Conservation (phyloP, 2,113 vertebrate species). For the Anoplopoma fimbria region DNA sequence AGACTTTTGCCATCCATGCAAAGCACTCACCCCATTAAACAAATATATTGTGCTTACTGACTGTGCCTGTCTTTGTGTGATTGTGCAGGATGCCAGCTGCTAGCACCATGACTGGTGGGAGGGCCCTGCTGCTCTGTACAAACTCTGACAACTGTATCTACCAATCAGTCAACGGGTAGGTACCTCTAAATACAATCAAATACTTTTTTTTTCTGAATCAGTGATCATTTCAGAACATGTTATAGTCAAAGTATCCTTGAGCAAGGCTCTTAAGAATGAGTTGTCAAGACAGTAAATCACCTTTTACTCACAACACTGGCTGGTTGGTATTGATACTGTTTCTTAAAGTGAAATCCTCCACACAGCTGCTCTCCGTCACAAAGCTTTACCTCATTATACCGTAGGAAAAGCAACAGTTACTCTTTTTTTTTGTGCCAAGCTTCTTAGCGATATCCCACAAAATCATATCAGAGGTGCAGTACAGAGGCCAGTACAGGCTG, state of each 20-base stretch:
- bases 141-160: slow-evolving; percentile 86
- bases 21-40: neutral
- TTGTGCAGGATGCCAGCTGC: slow-evolving; percentile 84
- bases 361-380: neutral
- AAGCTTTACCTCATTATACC: neutral
- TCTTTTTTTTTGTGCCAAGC: neutral
- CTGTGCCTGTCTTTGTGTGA: slow-evolving; percentile 63
- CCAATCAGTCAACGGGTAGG: slow-evolving; percentile 87
- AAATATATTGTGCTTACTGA: neutral
- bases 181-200: slow-evolving; percentile 4
- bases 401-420: neutral
- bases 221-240: neutral
- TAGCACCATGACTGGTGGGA: slow-evolving; percentile 92
- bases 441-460: neutral
- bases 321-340: neutral
- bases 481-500: neutral
- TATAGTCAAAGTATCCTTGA: neutral
- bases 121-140: slow-evolving; percentile 87
- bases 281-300: neutral
- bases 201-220: neutral
- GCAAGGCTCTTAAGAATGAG: too few relatives aligned
- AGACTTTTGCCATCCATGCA: neutral
- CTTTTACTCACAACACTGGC: neutral
- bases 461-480: too few relatives aligned
- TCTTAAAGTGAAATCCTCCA: neutral